Percentiles rank a stretch among this genome's conserved stretches.
Conservation (phyloP, 1,140 invertebrate genomes). For the Hylaeus volcanicus region DNA sequence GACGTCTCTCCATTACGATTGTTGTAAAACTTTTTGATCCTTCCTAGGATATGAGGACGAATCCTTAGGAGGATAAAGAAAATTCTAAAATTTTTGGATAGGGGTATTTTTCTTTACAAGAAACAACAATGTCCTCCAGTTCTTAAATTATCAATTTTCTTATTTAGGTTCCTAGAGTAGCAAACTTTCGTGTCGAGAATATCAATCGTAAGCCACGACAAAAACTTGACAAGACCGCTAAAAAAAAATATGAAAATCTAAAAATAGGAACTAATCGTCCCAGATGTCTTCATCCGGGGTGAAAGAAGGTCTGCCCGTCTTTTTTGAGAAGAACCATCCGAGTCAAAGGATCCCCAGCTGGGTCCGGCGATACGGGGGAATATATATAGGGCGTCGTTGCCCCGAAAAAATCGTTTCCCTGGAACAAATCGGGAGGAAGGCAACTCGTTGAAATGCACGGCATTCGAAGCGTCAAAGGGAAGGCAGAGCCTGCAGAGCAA, state of each 20-base stretch:
- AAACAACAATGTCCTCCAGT: too few relatives aligned
- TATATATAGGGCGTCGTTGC: constrained; percentile 49
- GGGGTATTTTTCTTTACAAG: too few relatives aligned
- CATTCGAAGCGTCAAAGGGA: constrained; percentile 68
- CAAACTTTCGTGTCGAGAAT: too few relatives aligned
- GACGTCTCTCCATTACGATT: constrained; percentile 5
- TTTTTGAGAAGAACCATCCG: neutral
- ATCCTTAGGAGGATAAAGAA: too few relatives aligned
- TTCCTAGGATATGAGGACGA: neutral
- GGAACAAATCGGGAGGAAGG: constrained; percentile 67
- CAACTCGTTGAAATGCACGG: constrained; percentile 66
- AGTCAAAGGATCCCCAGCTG: constrained; percentile 15
- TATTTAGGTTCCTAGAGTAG: too few relatives aligned
- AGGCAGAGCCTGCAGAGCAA: constrained; percentile 61
- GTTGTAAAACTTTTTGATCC: constrained; percentile 6
- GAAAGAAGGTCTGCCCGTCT: too few relatives aligned
- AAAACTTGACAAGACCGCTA: neutral
- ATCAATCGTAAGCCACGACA: too few relatives aligned
- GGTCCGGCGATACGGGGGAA: constrained; percentile 25
- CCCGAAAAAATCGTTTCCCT: constrained; percentile 60
- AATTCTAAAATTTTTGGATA: neutral
- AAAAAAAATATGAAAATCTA: too few relatives aligned
- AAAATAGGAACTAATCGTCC: neutral
- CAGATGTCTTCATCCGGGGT: neutral
- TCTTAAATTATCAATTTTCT: too few relatives aligned